These are phyloP conservation scores for Conchocele bisecta DNA, from an alignment of 2,888 invertebrate genomes.

Conservation along the genomic window DNA sequence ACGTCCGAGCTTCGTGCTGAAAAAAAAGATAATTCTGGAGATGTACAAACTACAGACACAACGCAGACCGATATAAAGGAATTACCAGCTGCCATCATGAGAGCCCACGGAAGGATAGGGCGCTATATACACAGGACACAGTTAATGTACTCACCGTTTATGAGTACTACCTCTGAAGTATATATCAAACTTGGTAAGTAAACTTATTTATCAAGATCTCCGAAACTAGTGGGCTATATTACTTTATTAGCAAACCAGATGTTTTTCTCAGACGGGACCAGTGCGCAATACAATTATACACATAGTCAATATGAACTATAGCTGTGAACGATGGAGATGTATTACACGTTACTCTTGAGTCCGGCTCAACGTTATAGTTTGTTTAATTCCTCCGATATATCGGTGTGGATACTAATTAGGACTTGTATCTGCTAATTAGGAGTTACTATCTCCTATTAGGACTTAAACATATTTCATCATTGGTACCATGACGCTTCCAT, in stretches of 20 bases:
- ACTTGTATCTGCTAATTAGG: too few species aligned
- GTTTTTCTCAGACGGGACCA: background rate
- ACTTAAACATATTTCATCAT: too few species aligned
- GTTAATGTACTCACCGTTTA: conserved; percentile 56
- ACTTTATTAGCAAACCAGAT: too few species aligned
- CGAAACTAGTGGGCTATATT: background rate
- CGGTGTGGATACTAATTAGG: too few species aligned
- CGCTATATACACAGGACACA: conserved; percentile 58
- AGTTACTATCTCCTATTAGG: too few species aligned
- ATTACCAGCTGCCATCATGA: conserved; percentile 31
- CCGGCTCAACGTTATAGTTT: too few species aligned
- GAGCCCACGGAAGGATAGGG: conserved; percentile 57
- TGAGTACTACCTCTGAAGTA: conserved; percentile 50
- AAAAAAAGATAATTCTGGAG: too few species aligned
- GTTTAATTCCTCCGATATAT: too few species aligned
- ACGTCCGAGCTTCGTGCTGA: too few species aligned
- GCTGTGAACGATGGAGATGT: background rate
- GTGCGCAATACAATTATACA: background rate
- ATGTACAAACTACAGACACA: too few species aligned
- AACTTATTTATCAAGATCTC: background rate
- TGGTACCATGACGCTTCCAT: too few species aligned
- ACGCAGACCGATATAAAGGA: too few species aligned
- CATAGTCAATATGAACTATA: background rate
- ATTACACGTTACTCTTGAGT: background rate
- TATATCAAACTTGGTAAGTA: conserved; percentile 67